Conservation (phyloP, 2,888 invertebrate genomes). For the Phasia obesa region DNA sequence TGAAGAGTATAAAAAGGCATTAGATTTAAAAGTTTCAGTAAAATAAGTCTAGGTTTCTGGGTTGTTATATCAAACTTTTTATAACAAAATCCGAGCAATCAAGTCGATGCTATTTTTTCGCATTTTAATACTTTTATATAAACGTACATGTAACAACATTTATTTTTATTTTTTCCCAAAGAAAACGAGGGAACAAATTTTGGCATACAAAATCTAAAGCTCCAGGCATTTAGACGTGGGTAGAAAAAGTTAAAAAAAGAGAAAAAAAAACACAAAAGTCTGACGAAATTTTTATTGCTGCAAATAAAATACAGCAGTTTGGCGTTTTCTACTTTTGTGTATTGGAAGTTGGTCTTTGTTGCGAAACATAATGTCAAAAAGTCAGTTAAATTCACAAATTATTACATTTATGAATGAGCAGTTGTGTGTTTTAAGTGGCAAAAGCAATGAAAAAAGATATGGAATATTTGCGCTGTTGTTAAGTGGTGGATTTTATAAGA, state of each 20-base stretch:
- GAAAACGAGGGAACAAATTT: too few relatives aligned
- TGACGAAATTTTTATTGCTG: slow-evolving; percentile 49
- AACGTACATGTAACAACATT: too few relatives aligned
- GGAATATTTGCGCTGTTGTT: slow-evolving; percentile 54
- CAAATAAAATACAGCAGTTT: slow-evolving; percentile 13
- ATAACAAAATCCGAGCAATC: not conserved
- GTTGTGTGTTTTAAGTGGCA: slow-evolving; percentile 15
- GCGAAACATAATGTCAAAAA: slow-evolving; percentile 20
- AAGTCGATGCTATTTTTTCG: not conserved
- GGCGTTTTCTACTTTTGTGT: not conserved
- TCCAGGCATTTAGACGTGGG: slow-evolving; percentile 60
- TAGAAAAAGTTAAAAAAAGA: not conserved
- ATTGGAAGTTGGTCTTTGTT: slow-evolving; percentile 22
- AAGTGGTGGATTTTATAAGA: not conserved
- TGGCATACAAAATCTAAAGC: slow-evolving; percentile 1
- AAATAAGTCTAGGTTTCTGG: too few relatives aligned
- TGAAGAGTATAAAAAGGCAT: too few relatives aligned
- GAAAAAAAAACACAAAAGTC: slow-evolving; percentile 3
- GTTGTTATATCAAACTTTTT: too few relatives aligned
- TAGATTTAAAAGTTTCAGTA: too few relatives aligned
- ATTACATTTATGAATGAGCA: slow-evolving; percentile 56
- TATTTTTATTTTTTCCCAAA: too few relatives aligned
- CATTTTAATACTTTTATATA: not conserved
- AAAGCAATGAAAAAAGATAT: slow-evolving; percentile 1
- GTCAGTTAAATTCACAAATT: slow-evolving; percentile 37